Conservation (phyloP, 2,113 vertebrate genomes). For the Cettia cetti region DNA sequence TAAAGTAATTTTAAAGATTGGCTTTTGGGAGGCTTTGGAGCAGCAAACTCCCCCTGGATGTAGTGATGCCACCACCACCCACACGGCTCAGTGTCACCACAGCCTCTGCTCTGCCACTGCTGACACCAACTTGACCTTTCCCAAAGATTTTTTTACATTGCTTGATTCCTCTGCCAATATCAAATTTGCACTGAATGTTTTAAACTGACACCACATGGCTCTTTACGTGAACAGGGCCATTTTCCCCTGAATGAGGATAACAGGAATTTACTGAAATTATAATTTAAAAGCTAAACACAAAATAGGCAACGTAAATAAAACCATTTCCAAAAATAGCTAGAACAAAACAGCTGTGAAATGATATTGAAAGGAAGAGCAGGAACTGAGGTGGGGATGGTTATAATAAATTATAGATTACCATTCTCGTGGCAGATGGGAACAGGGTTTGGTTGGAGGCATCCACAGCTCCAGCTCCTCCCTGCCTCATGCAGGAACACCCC, state of each 20-base stretch:
- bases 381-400: not conserved
- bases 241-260: not conserved
- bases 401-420: not conserved
- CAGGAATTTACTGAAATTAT: not conserved
- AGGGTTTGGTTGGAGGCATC: not conserved
- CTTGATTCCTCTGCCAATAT: not conserved
- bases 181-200: not conserved
- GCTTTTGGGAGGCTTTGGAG: not conserved
- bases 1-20: not conserved
- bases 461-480: not conserved
- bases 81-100: not conserved
- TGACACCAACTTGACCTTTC: not conserved
- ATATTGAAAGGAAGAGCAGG: not conserved
- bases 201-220: not conserved
- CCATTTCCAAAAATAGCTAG: not conserved
- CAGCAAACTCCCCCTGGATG: not conserved
- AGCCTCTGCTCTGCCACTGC: not conserved
- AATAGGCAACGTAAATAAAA: not conserved
- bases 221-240: not conserved
- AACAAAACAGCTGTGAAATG: not conserved
- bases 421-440: not conserved
- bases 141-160: not conserved
- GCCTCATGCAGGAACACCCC: accelerated
- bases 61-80: not conserved
- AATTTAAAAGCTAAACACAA: not conserved